Evolutionary conservation across 2,113 vertebrate genomes (phyloP).

Genomic region (Pantherophis guttatus): DNA sequence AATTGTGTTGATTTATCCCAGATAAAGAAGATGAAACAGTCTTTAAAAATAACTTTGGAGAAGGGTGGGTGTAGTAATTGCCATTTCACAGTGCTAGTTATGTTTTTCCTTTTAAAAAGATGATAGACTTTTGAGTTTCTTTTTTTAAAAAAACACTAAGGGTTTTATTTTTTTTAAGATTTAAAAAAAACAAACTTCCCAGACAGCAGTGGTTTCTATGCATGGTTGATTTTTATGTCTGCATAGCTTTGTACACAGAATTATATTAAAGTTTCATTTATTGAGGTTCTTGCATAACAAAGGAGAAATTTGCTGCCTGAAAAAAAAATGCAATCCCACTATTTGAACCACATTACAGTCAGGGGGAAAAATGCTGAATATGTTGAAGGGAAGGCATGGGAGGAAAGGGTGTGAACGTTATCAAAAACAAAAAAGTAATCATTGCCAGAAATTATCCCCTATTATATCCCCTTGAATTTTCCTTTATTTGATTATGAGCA

Average conservation of each 20-base stretch:
- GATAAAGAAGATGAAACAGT: not conserved
- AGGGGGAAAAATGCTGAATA: not conserved
- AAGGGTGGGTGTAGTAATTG: not conserved
- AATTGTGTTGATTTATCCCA: not conserved
- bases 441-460: not conserved
- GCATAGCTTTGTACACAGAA: not conserved
- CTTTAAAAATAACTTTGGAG: not conserved
- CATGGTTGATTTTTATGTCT: not conserved
- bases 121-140: not conserved
- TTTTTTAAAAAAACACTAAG: not conserved
- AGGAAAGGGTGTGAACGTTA: not conserved
- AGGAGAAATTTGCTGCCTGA: not conserved
- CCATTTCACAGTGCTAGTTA: not conserved
- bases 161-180: not conserved
- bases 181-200: not conserved
- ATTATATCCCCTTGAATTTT: not conserved
- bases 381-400: not conserved
- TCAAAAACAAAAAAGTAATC: not conserved
- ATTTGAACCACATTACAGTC: not conserved
- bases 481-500: not conserved
- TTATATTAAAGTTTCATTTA: not conserved
- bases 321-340: not conserved
- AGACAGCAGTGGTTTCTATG: not conserved
- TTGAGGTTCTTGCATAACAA: not conserved
- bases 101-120: not conserved